phyloP scores from a whole-genome alignment of 2,113 vertebrate species.

The Leucopsar rothschildi region DNA sequence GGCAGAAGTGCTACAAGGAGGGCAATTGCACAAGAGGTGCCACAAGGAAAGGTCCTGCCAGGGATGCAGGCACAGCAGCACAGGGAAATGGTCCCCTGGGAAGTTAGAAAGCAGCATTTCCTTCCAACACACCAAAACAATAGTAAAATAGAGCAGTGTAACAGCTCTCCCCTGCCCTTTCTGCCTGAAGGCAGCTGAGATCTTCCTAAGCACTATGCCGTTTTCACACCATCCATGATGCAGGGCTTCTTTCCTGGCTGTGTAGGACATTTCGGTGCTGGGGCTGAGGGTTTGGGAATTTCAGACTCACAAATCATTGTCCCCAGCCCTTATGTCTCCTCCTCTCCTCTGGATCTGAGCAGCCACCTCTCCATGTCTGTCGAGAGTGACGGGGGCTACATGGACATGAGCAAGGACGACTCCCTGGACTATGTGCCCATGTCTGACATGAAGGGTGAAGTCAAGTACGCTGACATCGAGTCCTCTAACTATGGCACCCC shows the following conservation, averaged over 20 bases:
- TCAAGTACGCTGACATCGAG: conserved; percentile 94
- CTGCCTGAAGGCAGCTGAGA: neutral
- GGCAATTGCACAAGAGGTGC: neutral
- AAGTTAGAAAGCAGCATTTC: conserved; percentile 38
- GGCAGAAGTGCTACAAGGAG: neutral
- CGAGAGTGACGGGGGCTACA: conserved; percentile 94
- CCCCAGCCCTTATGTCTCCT: neutral
- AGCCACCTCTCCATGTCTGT: conserved; percentile 84
- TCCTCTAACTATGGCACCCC: conserved; percentile 87
- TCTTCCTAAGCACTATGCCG: neutral
- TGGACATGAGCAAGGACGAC: conserved; percentile 98
- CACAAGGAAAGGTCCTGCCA: neutral
- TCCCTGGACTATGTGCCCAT: conserved; percentile 90
- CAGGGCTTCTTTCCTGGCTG: neutral
- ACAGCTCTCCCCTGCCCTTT: neutral
- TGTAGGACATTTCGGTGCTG: neutral
- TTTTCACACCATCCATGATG: neutral
- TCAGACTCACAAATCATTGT: neutral
- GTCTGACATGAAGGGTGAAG: conserved; percentile 86
- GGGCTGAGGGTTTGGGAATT: neutral
- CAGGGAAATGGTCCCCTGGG: neutral
- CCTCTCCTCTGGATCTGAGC: neutral
- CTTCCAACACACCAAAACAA: neutral
- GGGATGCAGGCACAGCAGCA: neutral
- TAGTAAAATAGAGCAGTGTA: neutral